Percentiles rank a stretch among this genome's conserved stretches.
Conservation (phyloP, 2,888 invertebrate genomes). For the Subacronicta megacephala region DNA sequence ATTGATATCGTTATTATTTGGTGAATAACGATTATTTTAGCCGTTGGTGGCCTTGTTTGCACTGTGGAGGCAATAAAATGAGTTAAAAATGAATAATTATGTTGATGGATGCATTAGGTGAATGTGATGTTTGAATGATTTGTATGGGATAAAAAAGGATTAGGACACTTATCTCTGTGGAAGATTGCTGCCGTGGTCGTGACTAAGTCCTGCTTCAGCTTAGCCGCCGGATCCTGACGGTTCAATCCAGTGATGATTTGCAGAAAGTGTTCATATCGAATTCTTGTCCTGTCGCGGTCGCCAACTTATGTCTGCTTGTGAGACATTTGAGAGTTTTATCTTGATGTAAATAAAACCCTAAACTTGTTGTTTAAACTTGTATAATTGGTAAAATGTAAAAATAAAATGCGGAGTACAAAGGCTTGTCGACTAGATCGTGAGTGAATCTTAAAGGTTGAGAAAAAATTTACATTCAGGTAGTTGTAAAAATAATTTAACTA, state of each 20-base stretch:
- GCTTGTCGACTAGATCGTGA: too few species aligned
- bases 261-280: background rate
- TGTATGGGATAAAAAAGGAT: conserved; percentile 1
- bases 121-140: background rate
- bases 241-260: background rate
- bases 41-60: background rate
- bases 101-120: too few species aligned
- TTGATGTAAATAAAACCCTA: too few species aligned
- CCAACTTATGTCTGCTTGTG: conserved; percentile 4
- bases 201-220: conserved; percentile 3
- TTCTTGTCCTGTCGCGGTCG: conserved; percentile 12
- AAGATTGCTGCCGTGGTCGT: conserved; percentile 13
- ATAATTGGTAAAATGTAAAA: too few species aligned
- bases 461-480: too few species aligned
- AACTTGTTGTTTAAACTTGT: too few species aligned
- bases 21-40: background rate
- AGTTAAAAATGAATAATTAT: background rate
- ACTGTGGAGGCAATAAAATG: conserved; percentile 6
- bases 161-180: conserved; percentile 8
- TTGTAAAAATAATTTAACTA: too few species aligned
- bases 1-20: background rate
- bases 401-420: too few species aligned
- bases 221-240: conserved; percentile 1
- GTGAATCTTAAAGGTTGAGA: too few species aligned
- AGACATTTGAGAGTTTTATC: too few species aligned